Evolutionary conservation across 2,797 vertebrate species (phyloP).

Genomic region (Sebastes aleutianus): DNA sequence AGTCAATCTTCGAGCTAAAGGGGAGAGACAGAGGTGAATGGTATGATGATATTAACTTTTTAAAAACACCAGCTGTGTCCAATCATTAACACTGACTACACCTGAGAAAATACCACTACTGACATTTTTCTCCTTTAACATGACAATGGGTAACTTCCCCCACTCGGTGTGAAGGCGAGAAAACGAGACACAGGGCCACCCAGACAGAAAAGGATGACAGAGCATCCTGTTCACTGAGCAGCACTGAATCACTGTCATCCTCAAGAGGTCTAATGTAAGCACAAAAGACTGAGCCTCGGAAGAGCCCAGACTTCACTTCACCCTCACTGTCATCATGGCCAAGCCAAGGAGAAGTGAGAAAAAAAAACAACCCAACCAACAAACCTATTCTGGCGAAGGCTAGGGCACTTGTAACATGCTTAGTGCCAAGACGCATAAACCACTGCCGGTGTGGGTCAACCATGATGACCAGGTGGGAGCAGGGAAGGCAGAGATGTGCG

Average conservation of each 20-base stretch:
- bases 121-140: neutral
- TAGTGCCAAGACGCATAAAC: constrained; percentile 12
- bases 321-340: neutral
- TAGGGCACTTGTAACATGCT: neutral
- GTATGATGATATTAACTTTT: neutral
- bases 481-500: neutral
- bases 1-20: neutral
- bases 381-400: neutral
- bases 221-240: constrained; percentile 3
- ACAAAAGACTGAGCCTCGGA: neutral
- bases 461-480: constrained; percentile 3
- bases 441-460: constrained; percentile 9
- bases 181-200: neutral
- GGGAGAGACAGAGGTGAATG: neutral
- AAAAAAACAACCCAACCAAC: neutral
- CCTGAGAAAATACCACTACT: neutral
- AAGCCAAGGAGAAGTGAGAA: neutral
- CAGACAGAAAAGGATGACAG: neutral
- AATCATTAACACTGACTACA: neutral
- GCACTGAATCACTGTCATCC: constrained; percentile 22
- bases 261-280: constrained; percentile 17
- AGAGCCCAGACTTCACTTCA: neutral
- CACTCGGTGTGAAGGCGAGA: neutral
- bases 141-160: neutral
- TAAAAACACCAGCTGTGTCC: neutral